Percentiles rank a stretch among this genome's conserved stretches.
phyloP scores from a whole-genome alignment of 2,888 invertebrate genomes.

The Mimas tiliae region DNA sequence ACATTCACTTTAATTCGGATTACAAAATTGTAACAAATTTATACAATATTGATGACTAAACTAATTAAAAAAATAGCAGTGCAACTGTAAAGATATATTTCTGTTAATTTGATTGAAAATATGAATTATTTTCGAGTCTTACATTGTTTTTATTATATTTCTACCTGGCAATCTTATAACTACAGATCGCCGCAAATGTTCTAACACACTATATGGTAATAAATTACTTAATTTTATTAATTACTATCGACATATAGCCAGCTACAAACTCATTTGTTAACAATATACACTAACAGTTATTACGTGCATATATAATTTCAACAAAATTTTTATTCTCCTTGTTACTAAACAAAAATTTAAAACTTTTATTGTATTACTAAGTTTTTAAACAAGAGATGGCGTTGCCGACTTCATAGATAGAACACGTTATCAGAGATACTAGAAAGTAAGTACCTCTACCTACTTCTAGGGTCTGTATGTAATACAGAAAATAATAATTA shows the following conservation, averaged over 20 bases:
- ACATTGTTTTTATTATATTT: not conserved
- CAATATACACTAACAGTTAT: not conserved
- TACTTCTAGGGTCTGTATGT: too few relatives aligned
- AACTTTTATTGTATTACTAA: not conserved
- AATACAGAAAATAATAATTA: too few relatives aligned
- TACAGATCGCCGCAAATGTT: conserved; percentile 1
- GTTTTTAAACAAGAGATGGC: conserved; percentile 50
- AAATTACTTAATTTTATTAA: conserved; percentile 13
- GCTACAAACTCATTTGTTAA: not conserved
- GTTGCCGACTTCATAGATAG: conserved; percentile 34
- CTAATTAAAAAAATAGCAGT: not conserved
- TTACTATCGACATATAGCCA: not conserved
- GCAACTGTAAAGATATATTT: not conserved
- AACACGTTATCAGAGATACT: conserved; percentile 2
- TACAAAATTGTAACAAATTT: not conserved
- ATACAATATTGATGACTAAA: not conserved
- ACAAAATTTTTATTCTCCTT: too few relatives aligned
- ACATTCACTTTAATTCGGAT: conserved; percentile 59
- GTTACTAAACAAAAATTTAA: not conserved
- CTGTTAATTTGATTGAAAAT: not conserved
- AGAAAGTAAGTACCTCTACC: not conserved
- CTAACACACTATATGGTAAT: not conserved
- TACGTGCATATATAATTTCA: not conserved
- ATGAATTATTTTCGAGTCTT: not conserved
- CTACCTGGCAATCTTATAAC: conserved; percentile 6